Conservation (phyloP, 2,797 vertebrate species). For the Ctenochaetus hawaiiensis region DNA sequence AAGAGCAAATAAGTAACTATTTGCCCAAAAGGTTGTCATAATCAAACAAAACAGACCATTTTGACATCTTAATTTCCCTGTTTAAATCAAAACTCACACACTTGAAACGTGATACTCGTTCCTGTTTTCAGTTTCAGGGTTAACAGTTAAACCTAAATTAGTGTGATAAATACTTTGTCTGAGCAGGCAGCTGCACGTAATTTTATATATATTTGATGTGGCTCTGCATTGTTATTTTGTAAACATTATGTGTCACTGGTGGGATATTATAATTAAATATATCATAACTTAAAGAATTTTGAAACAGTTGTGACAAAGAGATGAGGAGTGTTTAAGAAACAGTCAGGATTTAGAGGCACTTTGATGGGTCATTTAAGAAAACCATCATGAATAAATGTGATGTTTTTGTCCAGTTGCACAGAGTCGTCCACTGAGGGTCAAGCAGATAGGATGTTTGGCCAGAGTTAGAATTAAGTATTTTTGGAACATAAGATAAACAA, state of each 20-base stretch:
- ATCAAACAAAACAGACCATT: too few species aligned
- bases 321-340: too few species aligned
- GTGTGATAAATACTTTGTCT: not conserved
- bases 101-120: not conserved
- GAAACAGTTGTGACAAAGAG: not conserved
- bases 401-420: conserved; percentile 20
- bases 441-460: not conserved
- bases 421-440: not conserved
- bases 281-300: too few species aligned
- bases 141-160: not conserved
- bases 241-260: not conserved
- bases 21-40: not conserved
- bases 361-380: conserved; percentile 12
- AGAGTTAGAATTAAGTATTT: conserved; percentile 1
- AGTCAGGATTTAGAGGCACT: not conserved
- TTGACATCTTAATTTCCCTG: too few species aligned
- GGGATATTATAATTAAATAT: too few species aligned
- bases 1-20: not conserved
- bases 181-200: not conserved
- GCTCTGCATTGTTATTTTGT: conserved; percentile 21
- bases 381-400: conserved; percentile 4
- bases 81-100: not conserved
- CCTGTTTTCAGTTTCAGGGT: not conserved
- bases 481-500: conserved; percentile 8
- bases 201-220: not conserved